phyloP scores from a whole-genome alignment of 2,888 invertebrate species.

The Venusia cambrica region DNA sequence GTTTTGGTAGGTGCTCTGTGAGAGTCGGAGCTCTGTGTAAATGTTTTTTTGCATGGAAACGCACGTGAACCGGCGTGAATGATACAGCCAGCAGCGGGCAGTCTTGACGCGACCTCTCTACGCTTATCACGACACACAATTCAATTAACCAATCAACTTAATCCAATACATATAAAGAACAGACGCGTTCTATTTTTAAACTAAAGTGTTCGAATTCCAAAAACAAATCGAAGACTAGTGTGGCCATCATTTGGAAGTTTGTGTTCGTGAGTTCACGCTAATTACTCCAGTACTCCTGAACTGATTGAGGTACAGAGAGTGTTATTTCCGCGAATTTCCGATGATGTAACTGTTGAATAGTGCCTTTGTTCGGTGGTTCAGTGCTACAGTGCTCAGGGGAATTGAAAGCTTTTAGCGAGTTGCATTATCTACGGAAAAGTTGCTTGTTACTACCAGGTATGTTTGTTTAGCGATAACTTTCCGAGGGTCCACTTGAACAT shows the following conservation, averaged over 20 bases:
- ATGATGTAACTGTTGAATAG: conserved; percentile 68
- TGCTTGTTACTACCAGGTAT: conserved; percentile 41
- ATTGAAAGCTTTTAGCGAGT: conserved; percentile 57
- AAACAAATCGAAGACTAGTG: conserved; percentile 21
- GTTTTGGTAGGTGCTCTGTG: conserved; percentile 44
- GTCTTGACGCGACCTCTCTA: conserved; percentile 68
- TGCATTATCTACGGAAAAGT: conserved; percentile 47
- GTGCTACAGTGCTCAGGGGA: conserved; percentile 45
- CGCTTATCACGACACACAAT: conserved; percentile 68
- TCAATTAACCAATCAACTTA: conserved; percentile 58
- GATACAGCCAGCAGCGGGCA: conserved; percentile 62
- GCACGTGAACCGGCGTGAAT: conserved; percentile 70
- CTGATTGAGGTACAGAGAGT: conserved; percentile 33
- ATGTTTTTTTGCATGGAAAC: conserved; percentile 67
- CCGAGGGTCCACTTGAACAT: conserved; percentile 22
- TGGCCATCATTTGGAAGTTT: conserved; percentile 28
- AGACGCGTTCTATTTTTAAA: conserved; percentile 20
- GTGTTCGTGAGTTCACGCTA: conserved; percentile 42
- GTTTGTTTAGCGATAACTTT: conserved; percentile 35
- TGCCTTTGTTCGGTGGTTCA: conserved; percentile 52
- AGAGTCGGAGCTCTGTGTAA: conserved; percentile 58
- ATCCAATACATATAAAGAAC: conserved; percentile 46
- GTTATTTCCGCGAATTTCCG: conserved; percentile 48
- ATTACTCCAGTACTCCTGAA: conserved; percentile 36
- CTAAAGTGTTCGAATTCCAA: conserved; percentile 10